phyloP scores from a whole-genome alignment of 2,113 vertebrate species.

The Athene noctua region DNA sequence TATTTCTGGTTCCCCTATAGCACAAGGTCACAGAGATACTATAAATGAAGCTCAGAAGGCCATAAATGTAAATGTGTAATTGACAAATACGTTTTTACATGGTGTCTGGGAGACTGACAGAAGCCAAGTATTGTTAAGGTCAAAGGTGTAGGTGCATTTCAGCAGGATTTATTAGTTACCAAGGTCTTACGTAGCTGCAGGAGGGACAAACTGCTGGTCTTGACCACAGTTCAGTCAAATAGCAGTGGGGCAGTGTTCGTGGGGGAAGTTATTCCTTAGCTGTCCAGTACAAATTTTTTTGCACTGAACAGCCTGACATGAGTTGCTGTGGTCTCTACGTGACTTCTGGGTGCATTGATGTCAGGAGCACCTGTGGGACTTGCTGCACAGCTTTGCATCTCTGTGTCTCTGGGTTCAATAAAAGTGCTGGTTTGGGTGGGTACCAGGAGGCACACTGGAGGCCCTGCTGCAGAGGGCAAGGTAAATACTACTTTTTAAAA shows the following conservation, averaged over 20 bases:
- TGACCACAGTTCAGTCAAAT: not conserved
- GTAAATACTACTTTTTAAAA: not conserved
- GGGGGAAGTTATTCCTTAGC: not conserved
- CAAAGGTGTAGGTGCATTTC: not conserved
- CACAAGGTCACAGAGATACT: not conserved
- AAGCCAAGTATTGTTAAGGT: not conserved
- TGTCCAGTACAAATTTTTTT: not conserved
- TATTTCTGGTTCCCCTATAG: not conserved
- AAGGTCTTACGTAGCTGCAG: not conserved
- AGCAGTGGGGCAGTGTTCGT: not conserved
- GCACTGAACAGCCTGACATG: accelerated
- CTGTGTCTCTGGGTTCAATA: not conserved
- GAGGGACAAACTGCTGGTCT: not conserved
- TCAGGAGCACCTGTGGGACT: not conserved
- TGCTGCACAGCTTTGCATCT: not conserved
- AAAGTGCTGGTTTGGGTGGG: not conserved
- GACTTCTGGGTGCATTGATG: accelerated
- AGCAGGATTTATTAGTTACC: not conserved
- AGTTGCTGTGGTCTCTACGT: not conserved
- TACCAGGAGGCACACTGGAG: accelerated
- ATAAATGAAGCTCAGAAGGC: not conserved
- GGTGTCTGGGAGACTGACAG: not conserved
- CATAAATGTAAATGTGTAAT: not conserved
- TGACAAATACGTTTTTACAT: not conserved
- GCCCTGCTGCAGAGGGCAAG: not conserved